Evolutionary conservation across 1,140 invertebrate genomes (phyloP), one percentile per base, ranked within the genome.

Genomic region (Drosophila albomicans): DNA sequence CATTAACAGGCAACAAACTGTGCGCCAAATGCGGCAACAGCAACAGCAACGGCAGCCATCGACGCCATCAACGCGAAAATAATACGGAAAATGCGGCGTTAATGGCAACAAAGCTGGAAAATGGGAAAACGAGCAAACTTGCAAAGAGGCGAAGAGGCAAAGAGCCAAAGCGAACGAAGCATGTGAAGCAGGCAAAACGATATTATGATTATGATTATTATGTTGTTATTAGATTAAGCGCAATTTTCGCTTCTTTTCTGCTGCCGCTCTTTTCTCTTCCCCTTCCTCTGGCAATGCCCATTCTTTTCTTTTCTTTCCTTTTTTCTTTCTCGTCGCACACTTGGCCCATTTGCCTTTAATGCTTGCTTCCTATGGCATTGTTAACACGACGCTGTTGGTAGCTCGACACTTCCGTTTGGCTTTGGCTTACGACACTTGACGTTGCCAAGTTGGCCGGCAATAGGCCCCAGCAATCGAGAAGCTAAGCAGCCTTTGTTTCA

Each of bases 151-250:
- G 41, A 38, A 25, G 10, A 38, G 30, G 10, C 57, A 43, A 57
- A 62, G 16, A 25, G 46, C 6, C 5, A 35, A 38, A 38, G 41
- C 41, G 41, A 5, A 13, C n/a, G 8, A 38, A 43, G 11, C 85
- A 84, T 84, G 85, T 75, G 84, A 57, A 66, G 85, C 64, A 87
- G 52, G 52, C 52, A 56, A 52, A 90, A 90, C 82, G 84, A 85
- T 91, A 77, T 91, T 88, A 91, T 91, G 84, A 91, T 91, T 91
- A 56, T 64, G 61, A 64, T 88, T 84, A 91, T 91, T 91, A 91
- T 88, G 85, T 91, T 89, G 84, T 91, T 85, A 91, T 91, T 91
- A 91, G 88, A 91, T 91, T 91, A 91, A 85, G 84, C 87, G 79
- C 80, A 82, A 91, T 91, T 91, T 91, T 91, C 78, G 82, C 85